Base-by-base conservation (phyloP, 2,888 invertebrate genomes). In the Thymelicus sylvestris region DNA sequence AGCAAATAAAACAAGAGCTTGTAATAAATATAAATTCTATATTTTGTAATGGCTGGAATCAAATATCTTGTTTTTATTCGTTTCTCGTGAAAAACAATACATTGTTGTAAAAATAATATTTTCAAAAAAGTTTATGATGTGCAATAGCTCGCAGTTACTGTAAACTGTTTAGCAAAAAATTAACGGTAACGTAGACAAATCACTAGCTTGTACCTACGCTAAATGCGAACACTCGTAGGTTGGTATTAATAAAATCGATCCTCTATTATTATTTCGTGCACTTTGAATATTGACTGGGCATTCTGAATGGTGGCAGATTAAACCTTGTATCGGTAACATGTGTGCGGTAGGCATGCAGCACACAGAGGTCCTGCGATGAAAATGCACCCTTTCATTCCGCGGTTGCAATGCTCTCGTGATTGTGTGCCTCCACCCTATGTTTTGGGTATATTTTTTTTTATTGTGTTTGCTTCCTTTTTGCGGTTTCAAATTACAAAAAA, bases 371-470 rank as follows among this genome's bases (percentile, higher is more conserved):
- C 61, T 52, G 61, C 52, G 52, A 67, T 67, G 61, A 50, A 50
- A 67, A 61, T 67, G 67, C 67, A 67, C 67, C 67, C 61, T 61
- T 63, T 57, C 63, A 68, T 63, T 57, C 47, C 47, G 57, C 68
- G 63, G 68, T 63, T 19, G 68, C 68, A 63, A 47, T 57, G 55
- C 63, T 63, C 38, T 57, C 68, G n/a, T 47, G 68, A 63, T 47
- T 55, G 63, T 64, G 57, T n/a, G 69, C 63, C 69, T 31, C 68
- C 55, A 19, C 68, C 68, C 68, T 55, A 39, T 64, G 68, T 69
- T 69, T 63, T 64, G 68, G 57, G 47, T 59, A 57, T 66, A 41
- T 44, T 62, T 62, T 62, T 62, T 63, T 57, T 67, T 60, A 10
- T 48, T 57, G 31, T 55, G n/a, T 55, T 55, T 65, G 31, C 15